Base-by-base conservation (phyloP, 1,140 invertebrate species). In the Andrena cerasifolii region DNA sequence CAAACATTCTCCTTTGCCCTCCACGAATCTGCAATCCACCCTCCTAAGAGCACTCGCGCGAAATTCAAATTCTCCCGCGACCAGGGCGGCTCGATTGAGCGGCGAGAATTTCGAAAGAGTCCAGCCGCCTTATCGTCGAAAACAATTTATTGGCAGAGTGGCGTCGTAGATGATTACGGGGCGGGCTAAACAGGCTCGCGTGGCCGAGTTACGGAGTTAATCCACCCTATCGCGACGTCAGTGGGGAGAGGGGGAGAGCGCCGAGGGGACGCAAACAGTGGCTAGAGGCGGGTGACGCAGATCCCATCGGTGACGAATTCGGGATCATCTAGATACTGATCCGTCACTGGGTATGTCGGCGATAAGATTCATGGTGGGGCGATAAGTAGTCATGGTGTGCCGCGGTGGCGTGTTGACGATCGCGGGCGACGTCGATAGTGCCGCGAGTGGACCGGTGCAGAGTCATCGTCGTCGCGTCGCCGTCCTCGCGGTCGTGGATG, bases 41-140 rank as follows among this genome's bases (percentile, higher is more conserved):
- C 12, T 14, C 47, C 3, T 49, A 4, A 47, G 16, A n/a, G 4
- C n/a, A 28, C 33, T 26, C 21, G 40, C 6, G 16, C 4, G 3
- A 7, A 1, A 1, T 5, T 8, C 24, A 40, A 45, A n/a, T 10
- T 24, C 0, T 28, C 18, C 8, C 1, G 1, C 49, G 2, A 7
- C 51, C n/a, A n/a, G 24, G 21, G 21, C 21, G 5, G 6, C 14
- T 66, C 62, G 26, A 40, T 67, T n/a, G 47, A 40, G 16, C 33
- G 33, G 26, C 18, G 2, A 3, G 24, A n/a, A 68, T 68, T 28
- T 68, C 33, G 66, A 28, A 54, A n/a, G 51, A 40, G 21, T 54
- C 12, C 14, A 26, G 1, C 18, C 8, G n/a, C 24, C 10, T 58
- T 70, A 58, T 70, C 53, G 6, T 0, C 24, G 24, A 28, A 21